phyloP scores from a whole-genome alignment of 35 echinoderm and acorn worm genomes.

The Ophiothrix spiculata region DNA sequence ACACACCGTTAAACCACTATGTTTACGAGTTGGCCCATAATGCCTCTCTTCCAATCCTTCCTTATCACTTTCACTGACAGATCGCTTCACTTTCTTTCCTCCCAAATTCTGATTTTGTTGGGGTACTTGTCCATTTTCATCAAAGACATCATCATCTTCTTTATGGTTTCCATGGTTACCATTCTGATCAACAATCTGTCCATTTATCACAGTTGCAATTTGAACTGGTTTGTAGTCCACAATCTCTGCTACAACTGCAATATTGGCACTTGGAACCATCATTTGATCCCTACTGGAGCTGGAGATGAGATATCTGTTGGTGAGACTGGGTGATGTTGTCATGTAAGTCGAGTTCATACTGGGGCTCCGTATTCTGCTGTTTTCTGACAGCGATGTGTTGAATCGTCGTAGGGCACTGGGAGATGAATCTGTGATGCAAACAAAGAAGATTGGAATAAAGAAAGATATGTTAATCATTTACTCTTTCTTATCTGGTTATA shows the following conservation, averaged over 20 bases:
- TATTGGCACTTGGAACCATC: background rate
- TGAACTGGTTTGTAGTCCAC: background rate
- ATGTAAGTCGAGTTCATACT: background rate
- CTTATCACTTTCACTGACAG: conserved; percentile 1
- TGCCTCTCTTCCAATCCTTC: background rate
- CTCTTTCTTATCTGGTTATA: no score
- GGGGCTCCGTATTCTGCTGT: background rate
- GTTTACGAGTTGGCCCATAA: background rate
- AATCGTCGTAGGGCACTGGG: background rate
- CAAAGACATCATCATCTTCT: background rate
- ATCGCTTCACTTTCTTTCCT: background rate
- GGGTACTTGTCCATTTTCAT: background rate
- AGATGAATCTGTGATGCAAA: background rate
- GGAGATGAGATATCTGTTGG: background rate
- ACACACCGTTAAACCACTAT: background rate
- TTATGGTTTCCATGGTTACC: background rate
- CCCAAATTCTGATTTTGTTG: background rate
- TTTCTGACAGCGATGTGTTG: background rate
- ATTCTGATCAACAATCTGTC: background rate
- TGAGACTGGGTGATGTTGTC: background rate
- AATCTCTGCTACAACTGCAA: background rate
- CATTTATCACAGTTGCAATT: background rate
- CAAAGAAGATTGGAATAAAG: no score
- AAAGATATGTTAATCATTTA: no score
- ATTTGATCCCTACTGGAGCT: background rate